These are phyloP conservation scores for Thereuonema tuberculata DNA, from an alignment of 1,140 invertebrate species.

Conservation along the genomic window DNA sequence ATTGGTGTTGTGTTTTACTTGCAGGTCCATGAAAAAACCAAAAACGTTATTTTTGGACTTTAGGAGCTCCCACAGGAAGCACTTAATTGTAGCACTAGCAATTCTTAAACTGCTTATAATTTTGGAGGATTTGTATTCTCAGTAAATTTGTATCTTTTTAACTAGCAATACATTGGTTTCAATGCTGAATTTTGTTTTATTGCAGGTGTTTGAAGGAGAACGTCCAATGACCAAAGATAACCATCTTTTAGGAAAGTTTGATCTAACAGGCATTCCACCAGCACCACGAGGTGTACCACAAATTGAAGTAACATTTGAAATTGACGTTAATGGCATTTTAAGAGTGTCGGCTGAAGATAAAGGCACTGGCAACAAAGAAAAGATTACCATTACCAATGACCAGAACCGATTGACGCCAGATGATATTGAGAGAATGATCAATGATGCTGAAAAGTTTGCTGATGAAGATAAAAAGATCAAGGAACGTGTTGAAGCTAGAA, in stretches of 20 bases:
- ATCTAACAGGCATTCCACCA: conserved; percentile 94
- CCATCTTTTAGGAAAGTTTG: conserved; percentile 93
- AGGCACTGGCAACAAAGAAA: conserved; percentile 94
- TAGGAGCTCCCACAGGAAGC: too few relatives aligned
- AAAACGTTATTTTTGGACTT: too few relatives aligned
- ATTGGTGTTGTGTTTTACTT: too few relatives aligned
- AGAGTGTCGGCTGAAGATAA: conserved; percentile 93
- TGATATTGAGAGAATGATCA: conserved; percentile 97
- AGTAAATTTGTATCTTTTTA: not conserved
- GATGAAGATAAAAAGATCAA: conserved; percentile 98
- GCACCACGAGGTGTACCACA: conserved; percentile 96
- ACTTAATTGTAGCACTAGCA: not conserved
- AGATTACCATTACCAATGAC: conserved; percentile 98
- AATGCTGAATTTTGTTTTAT: not conserved
- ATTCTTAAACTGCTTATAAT: not conserved
- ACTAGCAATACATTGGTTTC: not conserved
- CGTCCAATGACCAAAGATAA: conserved; percentile 99
- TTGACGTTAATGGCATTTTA: conserved; percentile 96
- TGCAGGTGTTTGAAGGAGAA: conserved; percentile 81
- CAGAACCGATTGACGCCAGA: conserved; percentile 93
- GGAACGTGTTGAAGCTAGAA: conserved; percentile 88
- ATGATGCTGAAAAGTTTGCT: conserved; percentile 95
- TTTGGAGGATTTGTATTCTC: not conserved
- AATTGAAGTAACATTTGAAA: conserved; percentile 98
- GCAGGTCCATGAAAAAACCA: too few relatives aligned